Conservation (phyloP, 92 coral and sea anemone genomes). For the Porites evermanni region DNA sequence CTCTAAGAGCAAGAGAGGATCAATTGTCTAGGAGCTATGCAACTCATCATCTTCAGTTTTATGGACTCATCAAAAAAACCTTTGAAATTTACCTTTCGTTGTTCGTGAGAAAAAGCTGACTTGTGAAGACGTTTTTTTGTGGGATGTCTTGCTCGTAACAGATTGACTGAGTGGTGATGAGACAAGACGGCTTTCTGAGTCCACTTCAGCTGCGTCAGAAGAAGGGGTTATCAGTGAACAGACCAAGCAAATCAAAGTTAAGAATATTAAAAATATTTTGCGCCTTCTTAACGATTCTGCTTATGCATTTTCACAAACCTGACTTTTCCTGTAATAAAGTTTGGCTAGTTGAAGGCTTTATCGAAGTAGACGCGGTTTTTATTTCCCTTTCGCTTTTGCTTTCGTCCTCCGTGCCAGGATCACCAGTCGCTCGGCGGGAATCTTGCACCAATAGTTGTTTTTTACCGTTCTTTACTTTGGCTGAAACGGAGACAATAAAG, state of each 20-base stretch:
- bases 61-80: neutral
- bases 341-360: neutral
- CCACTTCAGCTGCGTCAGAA: neutral
- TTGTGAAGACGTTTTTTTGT: neutral
- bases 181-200: neutral
- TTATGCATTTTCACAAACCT: neutral
- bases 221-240: neutral
- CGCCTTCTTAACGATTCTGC: too few relatives aligned
- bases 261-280: too few relatives aligned
- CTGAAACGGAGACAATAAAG: neutral
- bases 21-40: too few relatives aligned
- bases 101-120: neutral
- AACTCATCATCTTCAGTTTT: neutral
- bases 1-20: too few relatives aligned
- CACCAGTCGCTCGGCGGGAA: neutral
- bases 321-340: neutral
- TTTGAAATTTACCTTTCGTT: neutral
- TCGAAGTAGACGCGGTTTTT: neutral
- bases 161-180: neutral
- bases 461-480: neutral
- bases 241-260: too few relatives aligned
- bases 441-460: neutral
- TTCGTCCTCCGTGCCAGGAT: neutral
- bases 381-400: neutral
- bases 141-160: neutral